phyloP scores from a whole-genome alignment of 2,888 invertebrate species.

The Geotrupes spiniger region DNA sequence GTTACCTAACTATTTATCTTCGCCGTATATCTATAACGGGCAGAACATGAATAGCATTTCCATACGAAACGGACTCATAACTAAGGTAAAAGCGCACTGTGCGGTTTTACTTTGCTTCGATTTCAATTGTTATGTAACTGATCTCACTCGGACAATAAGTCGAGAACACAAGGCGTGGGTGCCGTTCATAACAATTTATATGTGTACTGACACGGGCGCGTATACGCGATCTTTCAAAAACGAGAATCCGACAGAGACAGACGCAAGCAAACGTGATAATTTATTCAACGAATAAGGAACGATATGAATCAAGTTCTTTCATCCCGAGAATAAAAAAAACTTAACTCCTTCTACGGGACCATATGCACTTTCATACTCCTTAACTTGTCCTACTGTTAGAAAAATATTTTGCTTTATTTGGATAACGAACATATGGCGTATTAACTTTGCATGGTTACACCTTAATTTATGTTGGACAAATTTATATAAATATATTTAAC shows the following conservation, averaged over 20 bases:
- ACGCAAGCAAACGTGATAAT: background rate
- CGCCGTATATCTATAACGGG: background rate
- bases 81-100: background rate
- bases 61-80: background rate
- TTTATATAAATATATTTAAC: too few relatives aligned
- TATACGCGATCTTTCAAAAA: background rate
- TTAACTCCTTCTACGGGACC: background rate
- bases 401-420: conserved; percentile 4
- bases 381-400: conserved; percentile 1
- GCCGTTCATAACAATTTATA: background rate
- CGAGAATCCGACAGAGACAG: background rate
- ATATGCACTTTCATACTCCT: background rate
- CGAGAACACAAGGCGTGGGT: conserved; percentile 1
- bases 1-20: conserved; percentile 1
- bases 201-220: too few relatives aligned
- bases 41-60: conserved; percentile 1
- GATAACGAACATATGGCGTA: conserved; percentile 2
- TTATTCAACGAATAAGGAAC: background rate
- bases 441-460: background rate
- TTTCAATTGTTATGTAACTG: background rate
- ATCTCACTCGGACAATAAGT: background rate
- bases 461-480: too few relatives aligned
- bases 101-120: background rate
- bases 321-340: too few relatives aligned
- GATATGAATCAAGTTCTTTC: background rate